Evolutionary conservation across 2,113 vertebrate species (phyloP).

Genomic region (Cervus canadensis): DNA sequence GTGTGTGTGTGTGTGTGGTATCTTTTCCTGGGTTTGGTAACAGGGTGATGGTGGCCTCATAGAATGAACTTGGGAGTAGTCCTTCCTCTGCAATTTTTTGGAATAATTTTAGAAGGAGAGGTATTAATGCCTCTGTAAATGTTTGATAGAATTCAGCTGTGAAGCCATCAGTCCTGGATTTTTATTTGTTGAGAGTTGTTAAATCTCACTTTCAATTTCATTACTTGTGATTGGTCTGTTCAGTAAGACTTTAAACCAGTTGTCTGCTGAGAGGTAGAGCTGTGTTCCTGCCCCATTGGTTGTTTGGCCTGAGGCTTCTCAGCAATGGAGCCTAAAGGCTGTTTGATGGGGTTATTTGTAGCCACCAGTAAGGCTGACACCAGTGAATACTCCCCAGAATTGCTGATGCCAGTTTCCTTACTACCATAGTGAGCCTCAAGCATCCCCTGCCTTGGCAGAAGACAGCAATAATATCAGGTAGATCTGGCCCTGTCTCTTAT

Average conservation of each 20-base stretch:
- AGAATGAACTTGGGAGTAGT: neutral
- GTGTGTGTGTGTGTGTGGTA: no score
- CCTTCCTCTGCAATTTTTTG: neutral
- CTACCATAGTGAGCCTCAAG: neutral
- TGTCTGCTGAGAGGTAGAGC: neutral
- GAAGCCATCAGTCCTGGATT: neutral
- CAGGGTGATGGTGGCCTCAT: no score
- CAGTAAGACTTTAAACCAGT: neutral
- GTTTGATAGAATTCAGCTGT: neutral
- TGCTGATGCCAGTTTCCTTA: neutral
- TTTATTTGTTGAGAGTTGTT: neutral
- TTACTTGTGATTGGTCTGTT: neutral
- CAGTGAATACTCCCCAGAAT: neutral
- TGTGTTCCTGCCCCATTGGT: neutral
- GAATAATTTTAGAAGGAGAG: neutral
- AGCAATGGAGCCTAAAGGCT: neutral
- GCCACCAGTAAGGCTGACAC: neutral
- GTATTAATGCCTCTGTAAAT: neutral
- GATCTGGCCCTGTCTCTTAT: neutral
- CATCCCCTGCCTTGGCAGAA: neutral
- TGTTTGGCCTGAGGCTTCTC: neutral
- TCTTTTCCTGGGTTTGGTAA: no score
- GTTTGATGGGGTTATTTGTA: neutral
- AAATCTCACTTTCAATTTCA: neutral
- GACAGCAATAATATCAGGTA: neutral